phyloP scores from a whole-genome alignment of 2,113 vertebrate species.

The Neolamprologus kungweensis region DNA sequence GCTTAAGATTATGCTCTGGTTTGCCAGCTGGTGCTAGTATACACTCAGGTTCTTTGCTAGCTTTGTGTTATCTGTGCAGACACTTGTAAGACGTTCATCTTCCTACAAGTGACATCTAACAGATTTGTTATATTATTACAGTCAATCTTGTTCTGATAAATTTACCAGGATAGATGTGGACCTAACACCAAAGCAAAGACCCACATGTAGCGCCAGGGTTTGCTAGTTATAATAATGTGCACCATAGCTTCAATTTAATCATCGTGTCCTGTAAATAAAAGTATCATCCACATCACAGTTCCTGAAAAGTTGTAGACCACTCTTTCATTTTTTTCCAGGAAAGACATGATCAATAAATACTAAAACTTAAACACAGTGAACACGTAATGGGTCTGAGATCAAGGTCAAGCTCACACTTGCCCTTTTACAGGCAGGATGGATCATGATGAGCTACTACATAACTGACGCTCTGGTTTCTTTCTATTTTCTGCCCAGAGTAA shows the following conservation, averaged over 20 bases:
- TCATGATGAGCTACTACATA: background rate
- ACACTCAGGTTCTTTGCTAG: background rate
- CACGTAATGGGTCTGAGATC: background rate
- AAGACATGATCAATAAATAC: background rate
- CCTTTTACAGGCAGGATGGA: background rate
- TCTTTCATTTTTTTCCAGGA: background rate
- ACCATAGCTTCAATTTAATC: background rate
- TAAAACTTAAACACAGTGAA: background rate
- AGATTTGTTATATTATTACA: background rate
- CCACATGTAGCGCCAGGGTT: background rate
- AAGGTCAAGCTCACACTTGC: background rate
- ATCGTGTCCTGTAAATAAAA: background rate
- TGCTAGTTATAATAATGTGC: background rate
- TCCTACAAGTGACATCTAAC: background rate
- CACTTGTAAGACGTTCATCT: background rate
- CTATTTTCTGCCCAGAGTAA: background rate
- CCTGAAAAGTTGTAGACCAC: background rate
- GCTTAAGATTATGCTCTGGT: background rate
- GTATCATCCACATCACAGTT: background rate
- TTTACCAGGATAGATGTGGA: background rate
- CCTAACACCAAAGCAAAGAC: background rate
- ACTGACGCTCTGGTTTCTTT: background rate
- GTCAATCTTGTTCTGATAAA: background rate
- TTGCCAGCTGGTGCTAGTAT: background rate
- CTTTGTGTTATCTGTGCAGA: background rate